A percentile compares a stretch with the other conserved stretches of the same genome.
Conservation (phyloP, 1,140 invertebrate species). For the Caenorhabditis latens region DNA sequence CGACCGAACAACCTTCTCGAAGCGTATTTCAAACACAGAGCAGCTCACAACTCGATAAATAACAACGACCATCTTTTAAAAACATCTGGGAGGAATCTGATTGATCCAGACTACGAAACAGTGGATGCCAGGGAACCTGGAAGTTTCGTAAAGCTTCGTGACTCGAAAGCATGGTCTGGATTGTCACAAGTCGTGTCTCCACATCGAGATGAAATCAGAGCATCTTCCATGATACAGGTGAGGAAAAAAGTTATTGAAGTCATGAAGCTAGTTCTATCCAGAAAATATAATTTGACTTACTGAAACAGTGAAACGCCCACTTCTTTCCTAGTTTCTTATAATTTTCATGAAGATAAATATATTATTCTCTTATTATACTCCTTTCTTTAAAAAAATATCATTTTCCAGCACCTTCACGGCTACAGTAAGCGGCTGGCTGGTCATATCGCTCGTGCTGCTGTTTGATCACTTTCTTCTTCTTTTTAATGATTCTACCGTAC, state of each 20-base stretch:
- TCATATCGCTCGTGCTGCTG: conserved; percentile 18
- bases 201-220: conserved; percentile 51
- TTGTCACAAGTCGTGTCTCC: conserved; percentile 1
- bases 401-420: conserved; percentile 31
- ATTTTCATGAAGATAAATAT: too few species aligned
- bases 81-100: neutral
- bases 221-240: conserved; percentile 25
- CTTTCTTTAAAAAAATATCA: too few species aligned
- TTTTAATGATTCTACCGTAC: neutral
- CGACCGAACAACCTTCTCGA: conserved; percentile 22
- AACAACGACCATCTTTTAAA: neutral
- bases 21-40: conserved; percentile 39
- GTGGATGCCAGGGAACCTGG: conserved; percentile 22
- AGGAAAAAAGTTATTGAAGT: too few species aligned
- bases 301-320: too few species aligned
- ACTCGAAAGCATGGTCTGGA: neutral
- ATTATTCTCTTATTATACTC: too few species aligned
- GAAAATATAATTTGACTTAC: too few species aligned
- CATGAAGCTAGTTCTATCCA: neutral
- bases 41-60: conserved; percentile 21
- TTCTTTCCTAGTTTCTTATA: too few species aligned
- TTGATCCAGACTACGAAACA: neutral
- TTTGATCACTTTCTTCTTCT: neutral
- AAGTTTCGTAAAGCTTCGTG: conserved; percentile 36
- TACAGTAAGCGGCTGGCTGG: conserved; percentile 31